Evolutionary conservation across 2,888 invertebrate species (phyloP), one percentile per base, ranked within the genome.

Genomic region (Colostygia pectinataria): DNA sequence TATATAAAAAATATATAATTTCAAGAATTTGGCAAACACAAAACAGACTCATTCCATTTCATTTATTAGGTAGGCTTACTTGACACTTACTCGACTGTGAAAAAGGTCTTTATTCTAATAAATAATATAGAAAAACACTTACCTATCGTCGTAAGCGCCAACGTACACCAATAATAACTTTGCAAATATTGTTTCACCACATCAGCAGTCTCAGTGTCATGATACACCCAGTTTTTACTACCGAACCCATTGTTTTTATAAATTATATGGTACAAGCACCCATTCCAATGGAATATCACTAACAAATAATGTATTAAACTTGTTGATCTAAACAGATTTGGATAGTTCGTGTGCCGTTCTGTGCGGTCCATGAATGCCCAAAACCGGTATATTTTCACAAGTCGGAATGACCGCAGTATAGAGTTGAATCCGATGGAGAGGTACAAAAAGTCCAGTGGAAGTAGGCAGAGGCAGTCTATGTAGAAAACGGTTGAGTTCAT

Each of bases 221-320:
- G 94, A 85, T 95, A 95, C 86, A 96, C 96, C 97, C 97, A 97
- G 88, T 96, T 96, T 90, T 95, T 95, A 89, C 96, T 96, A 74
- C 97, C 97, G 90, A 97, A 97, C 68, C 97, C 97, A 91, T 97
- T 95, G 92, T 97, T 97, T 92, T 97, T 97, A 92, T 96, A 95
- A 83, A 98, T 97, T 84, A 99, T 95, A 92, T 98, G 97, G 92
- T 98, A 98, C 87, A 99, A 93, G 92, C 99, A 99, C 79, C 98
- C 98, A 91, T 99, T 99, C 99, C 99, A 99, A 93, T 99, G 99
- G 92, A 99, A 99, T 90, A 99, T 97, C 91, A 98, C 98, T 91
- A 98, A 92, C 79, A 98, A 93, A 92, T 98, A 98, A 92, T 98
- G 98, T 89, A 97, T 96, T 84, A 97, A 93, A 87, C 96, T 96